Base-by-base conservation (phyloP, 2,113 vertebrate genomes). In the Crypturellus undulatus region DNA sequence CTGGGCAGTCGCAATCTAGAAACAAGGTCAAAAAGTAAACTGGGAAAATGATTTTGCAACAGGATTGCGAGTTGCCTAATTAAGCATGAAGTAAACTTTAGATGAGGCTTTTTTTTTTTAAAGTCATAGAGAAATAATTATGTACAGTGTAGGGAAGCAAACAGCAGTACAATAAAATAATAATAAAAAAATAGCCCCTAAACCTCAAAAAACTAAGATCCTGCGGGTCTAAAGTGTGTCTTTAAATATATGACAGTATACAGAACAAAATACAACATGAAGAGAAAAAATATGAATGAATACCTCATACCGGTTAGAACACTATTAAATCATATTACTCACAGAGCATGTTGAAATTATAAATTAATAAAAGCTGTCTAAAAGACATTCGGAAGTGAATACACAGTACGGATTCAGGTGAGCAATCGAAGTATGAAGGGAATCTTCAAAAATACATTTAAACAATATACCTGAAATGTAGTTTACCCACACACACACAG, bases 361-460 rank as follows among this genome's bases (percentile, higher is more conserved):
- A 49, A 60, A 40, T 72, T 63, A 76, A 63, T 89, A 40, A 72
- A 70, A 91, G 10, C 3, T 64, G 58, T 28, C 24, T 36, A 65
- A 40, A 79, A 79, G 28, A 2, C 5, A 75, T 42, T 89, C 54
- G 16, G 7, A 83, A 87, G 56, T 58, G 36, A 43, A 79, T 43
- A 15, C 52, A 73, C 26, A 43, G 6, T 26, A 62, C 14, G 26
- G 40, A 79, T 2, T 77, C 62, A 78, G 19, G 22, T 17, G 9
- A 83, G 16, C 67, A 59, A 21, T 75, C 40, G 88, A 91, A 92
- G 42, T 17, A 78, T 3, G 5, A 92, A 69, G 18, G 15, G 30
- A 65, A 54, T 77, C 43, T 83, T 84, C 71, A 91, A 24, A 85
- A 92, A 92, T 64, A 72, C 21, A 76, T 89, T 95, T 32, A 92